Evolutionary conservation across 2,797 vertebrate genomes (phyloP), one percentile per base, ranked within the genome.

Genomic region (Geotria australis): DNA sequence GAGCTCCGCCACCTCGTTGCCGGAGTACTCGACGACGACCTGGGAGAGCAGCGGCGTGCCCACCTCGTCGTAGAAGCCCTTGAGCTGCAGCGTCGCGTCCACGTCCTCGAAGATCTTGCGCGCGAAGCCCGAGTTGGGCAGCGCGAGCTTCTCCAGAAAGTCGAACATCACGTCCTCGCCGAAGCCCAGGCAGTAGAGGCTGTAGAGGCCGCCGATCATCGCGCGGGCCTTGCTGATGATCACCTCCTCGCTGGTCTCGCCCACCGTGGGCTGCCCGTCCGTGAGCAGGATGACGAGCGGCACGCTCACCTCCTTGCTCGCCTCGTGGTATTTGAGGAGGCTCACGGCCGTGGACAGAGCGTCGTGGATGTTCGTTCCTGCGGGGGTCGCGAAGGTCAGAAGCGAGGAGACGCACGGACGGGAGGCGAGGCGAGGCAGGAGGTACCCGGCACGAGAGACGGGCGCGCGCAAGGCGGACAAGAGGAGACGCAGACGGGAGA

Each of bases 321-420:
- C 67, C 15, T 57, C 59, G 6, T 6, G 6, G n/a, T 66, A 63
- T 58, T 74, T 77, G 64, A 82, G 64, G 13, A 81, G 66, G 46
- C 77, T 74, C 57, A 77, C 77, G 1, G 79, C 79, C 24, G 70
- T 74, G 7, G 81, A 70, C 10, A 88, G 64, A 57, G 78, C 80
- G 14, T 70, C 71, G 5, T 83, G 81, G 65, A 85, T 79, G 58
- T 81, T 75, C 2, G 80, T 85, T 79, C 80, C 81, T 88, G 63
- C 15, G 8, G 57, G 67, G 9, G 15, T 10, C 3, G 45, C 10
- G 8, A 11, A 47, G 12, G 10, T 10, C 12, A 9, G 5, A 10
- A 10, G 14, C 24, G 8, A 6, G 12, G 46, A 38, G 10, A 47
- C 5, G 10, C 12, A 14, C 4, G 12, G 10, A 3, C 10, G 14